phyloP scores from a whole-genome alignment of 2,888 invertebrate species.

The Torymus texanus region DNA sequence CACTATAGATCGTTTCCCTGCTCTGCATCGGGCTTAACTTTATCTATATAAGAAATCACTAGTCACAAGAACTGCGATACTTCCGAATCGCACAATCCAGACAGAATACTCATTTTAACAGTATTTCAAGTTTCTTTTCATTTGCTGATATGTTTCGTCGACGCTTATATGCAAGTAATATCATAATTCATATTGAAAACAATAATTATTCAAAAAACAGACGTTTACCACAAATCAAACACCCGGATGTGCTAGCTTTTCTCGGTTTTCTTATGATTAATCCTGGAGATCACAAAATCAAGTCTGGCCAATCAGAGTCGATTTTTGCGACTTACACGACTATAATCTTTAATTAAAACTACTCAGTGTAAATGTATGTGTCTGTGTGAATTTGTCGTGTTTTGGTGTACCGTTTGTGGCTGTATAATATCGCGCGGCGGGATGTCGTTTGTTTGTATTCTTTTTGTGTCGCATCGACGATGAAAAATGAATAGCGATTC shows the following conservation, averaged over 20 bases:
- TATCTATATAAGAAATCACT: conserved; percentile 31
- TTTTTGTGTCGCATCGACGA: neutral
- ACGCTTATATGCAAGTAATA: conserved; percentile 21
- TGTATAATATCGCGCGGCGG: conserved; percentile 5
- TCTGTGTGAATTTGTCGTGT: neutral
- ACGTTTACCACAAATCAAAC: conserved; percentile 30
- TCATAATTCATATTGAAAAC: conserved; percentile 25
- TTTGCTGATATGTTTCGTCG: conserved; percentile 31
- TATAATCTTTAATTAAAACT: conserved; percentile 39
- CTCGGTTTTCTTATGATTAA: conserved; percentile 6
- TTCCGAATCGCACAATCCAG: conserved; percentile 20
- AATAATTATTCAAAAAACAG: conserved; percentile 31
- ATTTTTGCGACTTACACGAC: conserved; percentile 33
- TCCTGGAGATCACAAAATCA: conserved; percentile 45
- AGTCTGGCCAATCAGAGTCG: conserved; percentile 27
- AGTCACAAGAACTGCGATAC: conserved; percentile 20
- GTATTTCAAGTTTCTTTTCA: conserved; percentile 11
- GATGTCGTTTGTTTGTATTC: conserved; percentile 4
- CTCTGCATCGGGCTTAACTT: conserved; percentile 20
- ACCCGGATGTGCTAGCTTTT: conserved; percentile 6
- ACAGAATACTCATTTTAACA: conserved; percentile 18
- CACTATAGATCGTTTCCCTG: conserved; percentile 24
- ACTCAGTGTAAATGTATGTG: conserved; percentile 12
- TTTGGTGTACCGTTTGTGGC: neutral
- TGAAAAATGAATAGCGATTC: conserved; percentile 9